Evolutionary conservation across 1,140 invertebrate species (phyloP).

Genomic region (Formica exsecta): DNA sequence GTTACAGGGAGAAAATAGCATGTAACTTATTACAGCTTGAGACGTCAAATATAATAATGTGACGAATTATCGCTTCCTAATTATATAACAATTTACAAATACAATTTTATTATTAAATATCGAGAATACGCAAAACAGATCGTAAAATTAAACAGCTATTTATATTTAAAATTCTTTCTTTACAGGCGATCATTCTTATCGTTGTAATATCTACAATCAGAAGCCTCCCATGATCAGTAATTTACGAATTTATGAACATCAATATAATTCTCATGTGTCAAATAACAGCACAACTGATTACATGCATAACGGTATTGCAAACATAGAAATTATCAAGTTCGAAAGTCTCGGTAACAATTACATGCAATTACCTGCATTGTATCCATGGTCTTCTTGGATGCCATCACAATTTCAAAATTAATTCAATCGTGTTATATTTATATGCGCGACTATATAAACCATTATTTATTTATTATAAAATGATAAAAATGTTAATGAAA

Average conservation of each 20-base stretch:
- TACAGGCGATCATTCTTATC: constrained; percentile 92
- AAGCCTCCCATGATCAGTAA: constrained; percentile 92
- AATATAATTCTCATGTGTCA: constrained; percentile 86
- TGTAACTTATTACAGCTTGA: too few species aligned
- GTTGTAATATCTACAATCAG: constrained; percentile 91
- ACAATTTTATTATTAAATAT: constrained; percentile 1
- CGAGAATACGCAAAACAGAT: background rate
- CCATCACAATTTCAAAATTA: constrained; percentile 63
- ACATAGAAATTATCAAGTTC: background rate
- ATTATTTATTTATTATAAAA: constrained; percentile 2
- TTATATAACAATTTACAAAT: background rate
- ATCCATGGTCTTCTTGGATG: constrained; percentile 62
- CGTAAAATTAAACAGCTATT: constrained; percentile 17
- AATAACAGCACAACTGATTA: constrained; percentile 14
- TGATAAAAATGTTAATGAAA: background rate
- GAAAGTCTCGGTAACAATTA: constrained; percentile 39
- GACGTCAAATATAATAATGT: too few species aligned
- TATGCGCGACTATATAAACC: background rate
- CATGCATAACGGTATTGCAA: constrained; percentile 3
- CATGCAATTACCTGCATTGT: constrained; percentile 57
- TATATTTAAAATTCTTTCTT: constrained; percentile 64
- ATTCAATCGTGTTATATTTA: constrained; percentile 1
- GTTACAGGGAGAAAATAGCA: too few species aligned
- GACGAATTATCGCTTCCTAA: too few species aligned
- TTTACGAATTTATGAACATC: constrained; percentile 91